These are phyloP conservation scores for Hyaena hyaena DNA, from an alignment of 2,113 vertebrate genomes.

Conservation along the genomic window DNA sequence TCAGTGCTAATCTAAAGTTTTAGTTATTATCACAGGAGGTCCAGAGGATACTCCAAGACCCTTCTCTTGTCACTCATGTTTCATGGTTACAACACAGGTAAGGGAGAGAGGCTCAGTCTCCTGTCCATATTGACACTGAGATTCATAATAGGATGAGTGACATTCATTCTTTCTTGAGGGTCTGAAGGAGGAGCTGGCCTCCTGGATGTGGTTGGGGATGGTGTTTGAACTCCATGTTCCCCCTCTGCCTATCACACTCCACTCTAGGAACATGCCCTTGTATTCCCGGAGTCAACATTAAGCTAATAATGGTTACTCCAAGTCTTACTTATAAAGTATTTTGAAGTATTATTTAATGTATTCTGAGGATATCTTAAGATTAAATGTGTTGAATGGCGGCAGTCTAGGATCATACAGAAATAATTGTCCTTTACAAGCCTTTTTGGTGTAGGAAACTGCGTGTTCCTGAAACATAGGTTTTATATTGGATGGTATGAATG, in stretches of 20 bases:
- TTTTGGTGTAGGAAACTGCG: background rate
- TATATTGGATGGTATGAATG: accelerated
- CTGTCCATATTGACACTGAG: background rate
- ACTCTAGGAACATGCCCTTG: background rate
- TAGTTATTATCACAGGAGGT: background rate
- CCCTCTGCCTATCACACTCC: background rate
- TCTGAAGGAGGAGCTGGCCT: background rate
- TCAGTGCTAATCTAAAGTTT: background rate
- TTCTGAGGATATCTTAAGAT: background rate
- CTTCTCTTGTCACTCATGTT: too few species aligned
- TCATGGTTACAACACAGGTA: background rate
- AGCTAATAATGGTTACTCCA: background rate
- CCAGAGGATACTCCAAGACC: background rate
- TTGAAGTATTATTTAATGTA: background rate
- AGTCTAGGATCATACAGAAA: background rate
- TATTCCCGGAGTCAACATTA: background rate
- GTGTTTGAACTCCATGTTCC: too few species aligned
- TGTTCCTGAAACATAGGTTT: background rate
- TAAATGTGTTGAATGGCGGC: background rate
- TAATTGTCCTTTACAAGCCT: background rate
- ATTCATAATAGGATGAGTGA: too few species aligned
- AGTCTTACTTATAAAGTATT: background rate
- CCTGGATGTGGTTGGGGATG: background rate
- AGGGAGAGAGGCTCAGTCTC: background rate
- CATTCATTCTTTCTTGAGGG: background rate